Conservation (phyloP, 1,140 invertebrate genomes). For the Caenorhabditis brenneri region DNA sequence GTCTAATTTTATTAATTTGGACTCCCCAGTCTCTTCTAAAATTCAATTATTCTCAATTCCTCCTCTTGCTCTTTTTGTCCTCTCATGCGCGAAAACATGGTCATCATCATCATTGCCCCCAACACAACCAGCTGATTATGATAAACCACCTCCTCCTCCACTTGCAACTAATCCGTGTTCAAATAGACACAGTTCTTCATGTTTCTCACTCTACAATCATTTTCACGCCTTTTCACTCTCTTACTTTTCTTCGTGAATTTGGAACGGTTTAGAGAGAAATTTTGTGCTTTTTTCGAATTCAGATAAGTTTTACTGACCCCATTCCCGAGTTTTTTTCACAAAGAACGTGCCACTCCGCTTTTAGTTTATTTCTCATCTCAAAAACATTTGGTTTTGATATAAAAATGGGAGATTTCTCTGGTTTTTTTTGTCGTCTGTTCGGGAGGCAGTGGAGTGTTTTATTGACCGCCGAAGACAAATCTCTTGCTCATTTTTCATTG, state of each 20-base stretch:
- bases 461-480: background rate
- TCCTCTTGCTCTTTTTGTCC: background rate
- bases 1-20: background rate
- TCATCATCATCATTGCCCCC: background rate
- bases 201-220: slow-evolving; percentile 28
- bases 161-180: background rate
- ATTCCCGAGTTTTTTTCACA: background rate
- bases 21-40: background rate
- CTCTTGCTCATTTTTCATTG: background rate
- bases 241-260: background rate
- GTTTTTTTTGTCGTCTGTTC: background rate
- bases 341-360: background rate
- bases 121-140: background rate
- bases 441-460: background rate
- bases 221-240: background rate
- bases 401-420: background rate
- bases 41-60: background rate
- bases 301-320: background rate
- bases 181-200: slow-evolving; percentile 27
- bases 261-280: too few relatives aligned
- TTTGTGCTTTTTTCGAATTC: too few relatives aligned
- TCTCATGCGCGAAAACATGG: background rate
- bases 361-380: background rate
- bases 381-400: slow-evolving; percentile 31
- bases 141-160: background rate